Conservation (phyloP, 2,113 vertebrate species). For the Myrmecophaga tridactyla region DNA sequence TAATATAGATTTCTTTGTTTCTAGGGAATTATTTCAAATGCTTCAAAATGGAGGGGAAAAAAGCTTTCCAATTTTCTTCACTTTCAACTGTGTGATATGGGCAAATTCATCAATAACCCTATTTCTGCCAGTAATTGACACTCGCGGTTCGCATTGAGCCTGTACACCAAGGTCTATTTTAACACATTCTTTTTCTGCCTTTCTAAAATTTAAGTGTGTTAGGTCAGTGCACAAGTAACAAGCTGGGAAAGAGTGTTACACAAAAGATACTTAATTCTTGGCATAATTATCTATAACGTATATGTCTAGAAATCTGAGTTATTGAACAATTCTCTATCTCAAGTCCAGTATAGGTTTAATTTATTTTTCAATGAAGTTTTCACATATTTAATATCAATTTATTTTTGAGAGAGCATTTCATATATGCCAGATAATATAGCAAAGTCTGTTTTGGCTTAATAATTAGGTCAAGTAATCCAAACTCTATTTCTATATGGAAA, state of each 20-base stretch:
- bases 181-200: not conserved
- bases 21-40: constrained; percentile 19
- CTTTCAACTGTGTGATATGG: not conserved
- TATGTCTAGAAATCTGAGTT: not conserved
- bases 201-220: not conserved
- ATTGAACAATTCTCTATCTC: not conserved
- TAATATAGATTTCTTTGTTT: constrained; percentile 25
- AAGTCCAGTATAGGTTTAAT: constrained; percentile 49
- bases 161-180: not conserved
- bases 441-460: not conserved
- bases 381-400: constrained; percentile 67
- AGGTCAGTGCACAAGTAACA: not conserved
- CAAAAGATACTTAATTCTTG: not conserved
- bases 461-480: constrained; percentile 39
- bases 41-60: not conserved
- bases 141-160: not conserved
- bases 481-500: not conserved
- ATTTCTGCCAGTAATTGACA: not conserved
- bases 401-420: constrained; percentile 69
- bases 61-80: constrained; percentile 36
- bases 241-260: not conserved
- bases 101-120: not conserved
- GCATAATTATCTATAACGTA: constrained; percentile 4
- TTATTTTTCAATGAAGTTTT: constrained; percentile 58
- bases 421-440: not conserved